A percentile compares a stretch with the other conserved stretches of the same genome.
Evolutionary conservation across 1,140 invertebrate species (phyloP).

Genomic region (Pteromalus puparum): DNA sequence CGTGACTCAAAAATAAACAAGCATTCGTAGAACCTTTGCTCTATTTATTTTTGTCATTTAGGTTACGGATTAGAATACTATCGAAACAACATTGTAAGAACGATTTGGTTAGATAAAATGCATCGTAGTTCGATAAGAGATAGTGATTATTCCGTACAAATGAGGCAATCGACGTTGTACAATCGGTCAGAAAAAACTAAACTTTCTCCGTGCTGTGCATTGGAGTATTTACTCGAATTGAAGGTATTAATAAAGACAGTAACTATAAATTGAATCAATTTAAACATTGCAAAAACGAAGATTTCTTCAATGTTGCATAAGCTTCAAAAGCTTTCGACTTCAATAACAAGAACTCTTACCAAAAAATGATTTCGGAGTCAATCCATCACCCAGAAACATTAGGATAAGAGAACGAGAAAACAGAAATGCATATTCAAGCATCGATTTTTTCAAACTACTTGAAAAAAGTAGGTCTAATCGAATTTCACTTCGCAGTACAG

Average conservation of each 20-base stretch:
- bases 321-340: neutral
- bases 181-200: neutral
- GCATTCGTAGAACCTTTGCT: neutral
- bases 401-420: no score
- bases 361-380: no score
- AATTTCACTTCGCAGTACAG: neutral
- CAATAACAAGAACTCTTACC: no score
- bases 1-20: neutral
- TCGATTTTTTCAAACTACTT: neutral
- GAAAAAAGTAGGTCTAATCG: constrained; percentile 1
- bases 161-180: constrained; percentile 29
- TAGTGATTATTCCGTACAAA: constrained; percentile 13
- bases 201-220: neutral
- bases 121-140: constrained; percentile 6
- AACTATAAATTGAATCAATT: neutral
- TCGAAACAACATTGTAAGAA: constrained; percentile 1
- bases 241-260: neutral
- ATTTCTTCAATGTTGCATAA: neutral
- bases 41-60: constrained; percentile 21
- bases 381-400: no score
- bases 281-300: neutral
- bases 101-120: constrained; percentile 23
- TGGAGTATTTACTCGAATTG: neutral
- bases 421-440: neutral
- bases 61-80: constrained; percentile 15